phyloP scores from a whole-genome alignment of 2,113 vertebrate species.

The Poeciliopsis turrubarensis region DNA sequence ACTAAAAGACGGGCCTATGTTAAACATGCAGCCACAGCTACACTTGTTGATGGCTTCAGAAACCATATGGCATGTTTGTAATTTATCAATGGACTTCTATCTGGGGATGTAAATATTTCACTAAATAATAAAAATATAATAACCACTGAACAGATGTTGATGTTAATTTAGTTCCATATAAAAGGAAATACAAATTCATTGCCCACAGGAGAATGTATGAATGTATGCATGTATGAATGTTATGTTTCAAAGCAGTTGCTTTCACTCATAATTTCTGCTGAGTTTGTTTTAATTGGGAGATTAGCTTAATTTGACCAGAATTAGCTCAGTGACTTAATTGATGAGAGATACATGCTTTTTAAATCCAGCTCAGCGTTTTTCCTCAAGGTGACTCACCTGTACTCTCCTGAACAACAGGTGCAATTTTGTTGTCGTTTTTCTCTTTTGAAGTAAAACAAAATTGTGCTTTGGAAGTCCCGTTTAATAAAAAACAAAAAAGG shows the following conservation, averaged over 20 bases:
- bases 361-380: background rate
- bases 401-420: slow-evolving; percentile 40
- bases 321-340: background rate
- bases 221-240: too few relatives aligned
- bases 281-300: background rate
- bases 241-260: background rate
- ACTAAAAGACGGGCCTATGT: background rate
- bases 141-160: background rate
- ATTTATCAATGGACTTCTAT: background rate
- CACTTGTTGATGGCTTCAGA: background rate
- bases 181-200: too few relatives aligned
- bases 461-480: background rate
- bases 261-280: background rate
- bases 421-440: background rate
- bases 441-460: background rate
- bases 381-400: slow-evolving; percentile 59
- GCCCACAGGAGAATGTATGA: too few relatives aligned
- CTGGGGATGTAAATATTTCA: background rate
- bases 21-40: background rate
- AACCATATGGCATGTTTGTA: background rate
- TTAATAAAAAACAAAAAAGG: background rate
- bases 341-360: background rate
- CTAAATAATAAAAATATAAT: background rate
- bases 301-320: too few relatives aligned
- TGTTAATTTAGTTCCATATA: too few relatives aligned